phyloP scores from a whole-genome alignment of 2,113 vertebrate genomes.

The Macaca mulatta region DNA sequence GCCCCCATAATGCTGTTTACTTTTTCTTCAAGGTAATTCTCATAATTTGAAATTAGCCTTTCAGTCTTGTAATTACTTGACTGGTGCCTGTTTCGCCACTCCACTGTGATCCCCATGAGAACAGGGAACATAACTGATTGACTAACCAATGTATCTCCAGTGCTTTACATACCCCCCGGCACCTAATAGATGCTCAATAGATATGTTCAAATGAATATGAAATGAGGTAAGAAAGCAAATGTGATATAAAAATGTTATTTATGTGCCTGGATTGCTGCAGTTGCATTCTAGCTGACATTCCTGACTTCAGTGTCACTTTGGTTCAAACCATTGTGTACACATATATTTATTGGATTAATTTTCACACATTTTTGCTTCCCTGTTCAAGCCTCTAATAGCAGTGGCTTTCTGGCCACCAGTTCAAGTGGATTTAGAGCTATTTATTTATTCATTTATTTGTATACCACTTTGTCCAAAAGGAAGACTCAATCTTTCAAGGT shows the following conservation, averaged over 20 bases:
- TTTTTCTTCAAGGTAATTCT: neutral
- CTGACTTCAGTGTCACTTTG: neutral
- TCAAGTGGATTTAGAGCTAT: neutral
- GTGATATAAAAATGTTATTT: neutral
- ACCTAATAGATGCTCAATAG: neutral
- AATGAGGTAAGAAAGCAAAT: neutral
- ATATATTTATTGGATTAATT: neutral
- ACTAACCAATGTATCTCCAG: neutral
- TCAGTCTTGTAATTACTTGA: neutral
- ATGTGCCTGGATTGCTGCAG: neutral
- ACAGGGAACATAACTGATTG: neutral
- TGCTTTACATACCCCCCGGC: neutral
- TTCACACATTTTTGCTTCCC: neutral
- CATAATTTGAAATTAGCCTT: constrained; percentile 13
- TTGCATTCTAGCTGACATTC: constrained; percentile 18
- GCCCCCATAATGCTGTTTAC: neutral
- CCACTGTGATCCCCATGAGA: neutral
- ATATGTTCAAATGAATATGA: neutral
- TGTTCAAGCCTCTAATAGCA: neutral
- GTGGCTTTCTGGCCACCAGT: neutral
- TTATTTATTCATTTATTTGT: neutral
- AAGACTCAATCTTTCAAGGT: neutral
- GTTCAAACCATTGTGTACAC: neutral
- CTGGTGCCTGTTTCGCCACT: neutral
- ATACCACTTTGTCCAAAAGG: neutral